These are phyloP conservation scores for Ploceus nigricollis DNA, from an alignment of 2,113 vertebrate species.

Conservation along the genomic window DNA sequence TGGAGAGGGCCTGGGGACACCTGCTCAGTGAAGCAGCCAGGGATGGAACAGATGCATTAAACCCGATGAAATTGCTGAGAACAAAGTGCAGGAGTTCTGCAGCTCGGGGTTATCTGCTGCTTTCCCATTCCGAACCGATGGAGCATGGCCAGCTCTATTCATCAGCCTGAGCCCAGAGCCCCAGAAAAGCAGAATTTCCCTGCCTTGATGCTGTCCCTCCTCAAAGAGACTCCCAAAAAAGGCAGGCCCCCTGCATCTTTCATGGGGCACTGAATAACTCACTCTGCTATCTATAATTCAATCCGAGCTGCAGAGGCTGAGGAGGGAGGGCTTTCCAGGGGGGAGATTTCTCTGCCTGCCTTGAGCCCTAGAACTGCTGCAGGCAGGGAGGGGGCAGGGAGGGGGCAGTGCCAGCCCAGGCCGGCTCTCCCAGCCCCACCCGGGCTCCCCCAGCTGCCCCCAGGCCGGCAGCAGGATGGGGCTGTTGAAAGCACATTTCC, in stretches of 20 bases:
- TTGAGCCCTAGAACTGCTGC: not conserved
- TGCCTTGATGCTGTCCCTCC: not conserved
- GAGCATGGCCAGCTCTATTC: not conserved
- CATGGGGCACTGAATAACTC: not conserved
- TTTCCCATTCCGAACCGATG: not conserved
- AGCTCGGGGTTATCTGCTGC: not conserved
- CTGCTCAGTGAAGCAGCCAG: not conserved
- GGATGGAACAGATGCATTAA: not conserved
- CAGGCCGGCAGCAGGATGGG: accelerated
- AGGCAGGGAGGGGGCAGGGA: not conserved
- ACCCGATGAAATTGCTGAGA: not conserved
- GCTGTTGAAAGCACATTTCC: not conserved
- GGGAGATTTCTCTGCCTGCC: not conserved
- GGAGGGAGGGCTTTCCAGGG: not conserved
- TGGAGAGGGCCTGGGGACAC: not conserved
- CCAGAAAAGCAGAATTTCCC: not conserved
- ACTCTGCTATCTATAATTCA: not conserved
- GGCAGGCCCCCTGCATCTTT: not conserved
- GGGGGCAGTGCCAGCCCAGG: not conserved
- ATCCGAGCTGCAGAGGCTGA: not conserved
- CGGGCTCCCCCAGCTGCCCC: not conserved
- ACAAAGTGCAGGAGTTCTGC: not conserved
- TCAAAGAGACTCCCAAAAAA: not conserved
- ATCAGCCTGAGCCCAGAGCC: not conserved
- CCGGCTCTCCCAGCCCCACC: not conserved